Base-by-base conservation (phyloP, 2,797 vertebrate genomes). In the Pipistrellus pipistrellus region DNA sequence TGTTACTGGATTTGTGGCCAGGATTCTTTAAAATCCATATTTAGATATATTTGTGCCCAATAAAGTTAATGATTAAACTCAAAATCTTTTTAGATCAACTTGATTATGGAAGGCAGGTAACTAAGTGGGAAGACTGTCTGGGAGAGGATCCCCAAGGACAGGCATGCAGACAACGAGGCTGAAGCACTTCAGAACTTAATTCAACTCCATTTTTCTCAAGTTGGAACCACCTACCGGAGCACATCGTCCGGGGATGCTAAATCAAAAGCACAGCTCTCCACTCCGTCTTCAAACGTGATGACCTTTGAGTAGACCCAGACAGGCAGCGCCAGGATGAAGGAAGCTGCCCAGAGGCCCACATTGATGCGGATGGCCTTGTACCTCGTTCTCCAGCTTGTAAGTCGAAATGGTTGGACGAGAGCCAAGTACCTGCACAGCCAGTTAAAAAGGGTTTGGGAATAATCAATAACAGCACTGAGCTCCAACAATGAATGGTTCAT, bases 211-310 rank as follows among this genome's bases (percentile, higher is more conserved):
- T 93, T 96, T 95, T 93, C 89, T 96, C 75, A 93, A 51, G 85
- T 87, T 94, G 94, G 89, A 82, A 88, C 97, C 95, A 83, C 97
- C 96, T 97, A 98, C 97, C 97, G 97, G 90, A 98, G 97, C 90
- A 98, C 96, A 41, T 98, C 96, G 17, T 96, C 90, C 75, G 94
- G 97, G 73, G 98, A 98, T 75, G 97, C 97, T 95, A 98, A 97
- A 97, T 98, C 97, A 96, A 98, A 98, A 95, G 97, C 94, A 72
- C 97, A 98, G 95, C 98, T 98, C 95, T 98, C 97, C 59, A 98
- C 93, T 3, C 97, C 96, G 0, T 98, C 98, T 88, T 98, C 97
- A 96, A 98, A 98, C 85, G 96, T 98, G 89, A 98, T 98, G 91
- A 98, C 96, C 95, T 98, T 98, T 3, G 97, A 98, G 94, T 98